Conservation (phyloP, 2,888 invertebrate species). For the Lasius platythorax region DNA sequence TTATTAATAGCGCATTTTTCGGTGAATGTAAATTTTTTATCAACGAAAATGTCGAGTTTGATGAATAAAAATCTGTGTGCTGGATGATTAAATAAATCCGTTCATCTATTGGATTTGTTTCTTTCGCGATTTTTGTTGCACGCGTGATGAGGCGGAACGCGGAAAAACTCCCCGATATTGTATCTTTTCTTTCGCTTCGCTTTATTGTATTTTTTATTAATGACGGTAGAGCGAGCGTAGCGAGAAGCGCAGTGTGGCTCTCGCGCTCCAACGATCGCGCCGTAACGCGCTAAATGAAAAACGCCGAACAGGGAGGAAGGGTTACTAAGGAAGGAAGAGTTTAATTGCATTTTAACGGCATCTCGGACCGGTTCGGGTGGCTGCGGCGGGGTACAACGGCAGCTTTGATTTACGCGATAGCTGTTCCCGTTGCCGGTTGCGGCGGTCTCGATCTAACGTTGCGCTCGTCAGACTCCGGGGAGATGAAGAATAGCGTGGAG, state of each 20-base stretch:
- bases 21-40: neutral
- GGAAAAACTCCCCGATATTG: conserved; percentile 4
- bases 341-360: conserved; percentile 53
- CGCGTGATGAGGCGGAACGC: conserved; percentile 51
- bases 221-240: conserved; percentile 22
- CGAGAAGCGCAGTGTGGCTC: conserved; percentile 31
- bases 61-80: neutral
- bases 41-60: neutral
- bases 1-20: neutral
- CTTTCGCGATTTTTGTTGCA: conserved; percentile 1
- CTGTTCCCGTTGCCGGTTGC: conserved; percentile 38
- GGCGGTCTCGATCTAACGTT: conserved; percentile 57
- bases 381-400: conserved; percentile 4
- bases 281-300: conserved; percentile 50
- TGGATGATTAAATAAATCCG: conserved; percentile 17
- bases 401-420: conserved; percentile 59
- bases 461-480: conserved; percentile 36
- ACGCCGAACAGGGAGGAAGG: conserved; percentile 14
- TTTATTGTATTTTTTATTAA: conserved; percentile 48
- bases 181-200: conserved; percentile 14
- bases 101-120: conserved; percentile 21
- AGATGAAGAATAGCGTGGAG: conserved; percentile 47
- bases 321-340: conserved; percentile 41
- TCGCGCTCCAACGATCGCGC: conserved; percentile 43
- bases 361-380: conserved; percentile 31